A percentile compares a stretch with the other conserved stretches of the same genome.
phyloP scores from a whole-genome alignment of 2,888 invertebrate species.

The Osedax frankpressi region DNA sequence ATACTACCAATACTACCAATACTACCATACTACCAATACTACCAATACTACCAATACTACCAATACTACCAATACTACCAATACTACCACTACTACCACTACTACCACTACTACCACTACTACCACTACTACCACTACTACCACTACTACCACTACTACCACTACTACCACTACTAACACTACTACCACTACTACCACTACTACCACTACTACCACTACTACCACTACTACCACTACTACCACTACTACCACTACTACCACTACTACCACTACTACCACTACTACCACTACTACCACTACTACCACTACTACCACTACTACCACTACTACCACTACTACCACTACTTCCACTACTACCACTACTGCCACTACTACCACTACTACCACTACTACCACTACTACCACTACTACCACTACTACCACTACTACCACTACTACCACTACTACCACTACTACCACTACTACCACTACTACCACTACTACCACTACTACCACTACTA shows the following conservation, averaged over 20 bases:
- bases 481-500: slow-evolving; percentile 17
- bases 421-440: slow-evolving; percentile 17
- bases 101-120: background rate
- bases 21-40: background rate
- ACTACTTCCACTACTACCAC: slow-evolving; percentile 6
- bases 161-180: background rate
- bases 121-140: background rate
- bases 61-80: background rate
- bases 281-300: background rate
- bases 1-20: background rate
- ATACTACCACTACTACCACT: background rate
- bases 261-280: background rate
- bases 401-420: slow-evolving; percentile 2
- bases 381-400: slow-evolving; percentile 20
- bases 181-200: background rate
- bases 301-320: slow-evolving; percentile 17
- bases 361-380: slow-evolving; percentile 17
- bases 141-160: background rate
- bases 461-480: background rate
- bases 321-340: slow-evolving; percentile 23
- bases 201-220: background rate
- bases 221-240: background rate
- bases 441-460: slow-evolving; percentile 22
- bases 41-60: background rate
- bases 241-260: background rate